Percentiles rank a stretch among this genome's conserved stretches.
Evolutionary conservation across 2,797 vertebrate genomes (phyloP).

Genomic region (Astyanax mexicanus): DNA sequence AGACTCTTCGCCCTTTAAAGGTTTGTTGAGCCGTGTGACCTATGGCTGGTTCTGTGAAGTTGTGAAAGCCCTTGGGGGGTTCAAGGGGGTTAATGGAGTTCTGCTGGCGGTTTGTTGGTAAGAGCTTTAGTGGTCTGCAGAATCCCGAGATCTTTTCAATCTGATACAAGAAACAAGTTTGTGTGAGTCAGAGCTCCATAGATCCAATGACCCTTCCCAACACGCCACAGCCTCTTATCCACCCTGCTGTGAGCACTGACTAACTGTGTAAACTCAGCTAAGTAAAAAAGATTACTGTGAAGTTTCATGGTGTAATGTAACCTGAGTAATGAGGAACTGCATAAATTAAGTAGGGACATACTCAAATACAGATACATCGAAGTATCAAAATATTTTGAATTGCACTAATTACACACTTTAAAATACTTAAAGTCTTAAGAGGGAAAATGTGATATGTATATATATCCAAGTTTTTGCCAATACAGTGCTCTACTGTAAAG

Average conservation of each 20-base stretch:
- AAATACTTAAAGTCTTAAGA: no score
- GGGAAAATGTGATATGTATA: no score
- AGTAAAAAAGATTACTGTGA: no score
- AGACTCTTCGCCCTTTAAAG: not conserved
- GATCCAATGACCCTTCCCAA: not conserved
- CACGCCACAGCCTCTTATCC: not conserved
- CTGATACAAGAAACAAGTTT: not conserved
- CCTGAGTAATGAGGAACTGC: not conserved
- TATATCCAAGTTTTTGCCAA: no score
- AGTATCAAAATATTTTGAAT: no score
- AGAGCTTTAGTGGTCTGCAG: slow-evolving; percentile 4
- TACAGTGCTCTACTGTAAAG: no score
- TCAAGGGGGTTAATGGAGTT: not conserved
- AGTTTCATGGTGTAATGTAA: no score
- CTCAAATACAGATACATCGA: no score
- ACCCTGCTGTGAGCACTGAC: no score
- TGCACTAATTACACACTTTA: no score
- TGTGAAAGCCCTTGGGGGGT: not conserved
- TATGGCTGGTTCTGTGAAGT: not conserved
- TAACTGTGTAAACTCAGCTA: no score
- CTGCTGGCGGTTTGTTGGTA: not conserved
- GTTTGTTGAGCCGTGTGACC: not conserved
- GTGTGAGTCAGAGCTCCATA: not conserved
- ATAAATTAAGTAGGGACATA: no score
- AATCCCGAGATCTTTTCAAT: not conserved